Evolutionary conservation across 2,797 vertebrate genomes (phyloP), one percentile per base, ranked within the genome.

Genomic region (Catharus ustulatus): DNA sequence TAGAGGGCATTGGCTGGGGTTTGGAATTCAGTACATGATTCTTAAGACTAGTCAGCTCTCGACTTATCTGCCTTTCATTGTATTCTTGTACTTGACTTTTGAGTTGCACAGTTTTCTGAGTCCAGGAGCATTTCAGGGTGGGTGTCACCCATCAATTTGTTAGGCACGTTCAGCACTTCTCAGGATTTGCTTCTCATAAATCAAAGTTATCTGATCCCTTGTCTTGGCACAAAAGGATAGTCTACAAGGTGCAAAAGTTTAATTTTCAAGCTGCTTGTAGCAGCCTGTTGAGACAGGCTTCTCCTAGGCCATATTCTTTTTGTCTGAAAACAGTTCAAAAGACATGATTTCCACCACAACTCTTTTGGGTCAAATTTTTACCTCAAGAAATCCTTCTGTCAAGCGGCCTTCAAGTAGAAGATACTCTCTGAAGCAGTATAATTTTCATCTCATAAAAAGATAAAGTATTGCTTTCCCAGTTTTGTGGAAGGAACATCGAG

Each of bases 131-230:
- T 75, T 83, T 93, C 77, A 84, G 69, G n/a, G 62, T 68, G 67
- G 55, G 58, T 83, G 84, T 92, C 83, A 46, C 55, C 43, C 51
- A 36, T 77, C 46, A 78, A 36, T 90, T 75, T 80, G 40, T 75
- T 78, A 72, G 76, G 17, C 69, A 75, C 11, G 10, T 78, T 62
- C 73, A 84, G 34, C 78, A 59, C 32, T 24, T 87, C 55, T 91
- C 58, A 46, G 66, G 73, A 78, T 93, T 87, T 86, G 23, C 40
- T 68, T 58, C 82, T 78, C 43, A 61, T 87, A 94, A 94, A 95
- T 87, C 89, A 87, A 15, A 89, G 68, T 75, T 96, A 90, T 80
- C 68, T 92, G 84, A 89, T 84, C 73, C 81, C 24, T 75, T 91
- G 62, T 93, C 62, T 87, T 88, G 62, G 48, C 87, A 78, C 46